Base-by-base conservation (phyloP, 2,888 invertebrate genomes). In the Pomacea canaliculata region DNA sequence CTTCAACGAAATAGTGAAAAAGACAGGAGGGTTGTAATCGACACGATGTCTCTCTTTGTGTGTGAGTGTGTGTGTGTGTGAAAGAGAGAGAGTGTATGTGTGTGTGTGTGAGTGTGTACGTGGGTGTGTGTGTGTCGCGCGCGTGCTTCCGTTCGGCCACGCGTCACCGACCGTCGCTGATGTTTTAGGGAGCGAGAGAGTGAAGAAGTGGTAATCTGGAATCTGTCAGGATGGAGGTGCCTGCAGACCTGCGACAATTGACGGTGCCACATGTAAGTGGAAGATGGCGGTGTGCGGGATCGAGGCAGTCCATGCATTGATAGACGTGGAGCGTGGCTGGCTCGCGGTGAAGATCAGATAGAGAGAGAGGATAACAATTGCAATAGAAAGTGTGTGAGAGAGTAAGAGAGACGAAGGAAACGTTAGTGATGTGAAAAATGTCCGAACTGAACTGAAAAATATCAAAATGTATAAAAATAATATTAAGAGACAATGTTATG, bases 21-120 rank as follows among this genome's bases (percentile, higher is more conserved):
- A 68, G 27, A 68, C 68, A 68, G 37, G 7, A n/a, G 37, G n/a
- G 48, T 68, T 46, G 48, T 49, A 68, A 68, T 68, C 68, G 68
- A 48, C 68, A 68, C 37, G 37, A 37, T 19, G 10, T 37, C 48
- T 68, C 27, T 63, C 12, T 63, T 18, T 23, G 27, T 23, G 23
- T 23, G 23, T 23, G 23, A 0, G 23, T 23, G 23, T 23, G 23
- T 23, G 23, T 23, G 23, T 23, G 23, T 23, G 23, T 23, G 23
- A 23, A 23, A 23, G 23, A 23, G 23, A 23, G 23, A 23, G 37
- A n/a, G n/a, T n/a, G n/a, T n/a, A n/a, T 37, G 37, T 37, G 37
- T 37, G 37, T 37, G 37, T 37, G 37, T 37, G 37, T 37, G 37
- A 5, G 37, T 37, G 37, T 37, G 37, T 37, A 5, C 5, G 37